These are phyloP conservation scores for Heliconius hewitsoni DNA, from an alignment of 1,140 invertebrate species.

Conservation along the genomic window DNA sequence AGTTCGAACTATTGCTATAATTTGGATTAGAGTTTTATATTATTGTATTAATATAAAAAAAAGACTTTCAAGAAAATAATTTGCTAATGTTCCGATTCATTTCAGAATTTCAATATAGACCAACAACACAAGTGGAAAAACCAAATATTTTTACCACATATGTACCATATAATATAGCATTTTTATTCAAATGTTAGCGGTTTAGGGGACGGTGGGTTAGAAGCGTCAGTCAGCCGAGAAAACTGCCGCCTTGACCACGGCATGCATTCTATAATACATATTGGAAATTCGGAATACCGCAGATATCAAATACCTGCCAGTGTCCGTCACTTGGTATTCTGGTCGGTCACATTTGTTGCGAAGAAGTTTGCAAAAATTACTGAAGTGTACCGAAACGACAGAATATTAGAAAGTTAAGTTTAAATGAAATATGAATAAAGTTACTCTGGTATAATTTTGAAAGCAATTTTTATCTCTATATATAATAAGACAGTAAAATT, in stretches of 20 bases:
- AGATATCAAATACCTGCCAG: background rate
- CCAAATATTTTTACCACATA: too few species aligned
- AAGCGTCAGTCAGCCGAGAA: slow-evolving; percentile 23
- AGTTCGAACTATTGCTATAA: too few species aligned
- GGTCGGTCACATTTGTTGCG: background rate
- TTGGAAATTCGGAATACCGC: slow-evolving; percentile 7
- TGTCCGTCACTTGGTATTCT: background rate
- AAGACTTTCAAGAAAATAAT: too few species aligned
- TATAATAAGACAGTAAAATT: too few species aligned
- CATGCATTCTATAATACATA: slow-evolving; percentile 3
- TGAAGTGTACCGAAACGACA: slow-evolving; percentile 1
- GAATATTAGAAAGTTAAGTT: slow-evolving; percentile 9
- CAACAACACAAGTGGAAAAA: too few species aligned
- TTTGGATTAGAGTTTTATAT: too few species aligned
- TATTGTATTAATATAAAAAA: too few species aligned
- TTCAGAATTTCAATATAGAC: too few species aligned
- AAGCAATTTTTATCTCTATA: background rate
- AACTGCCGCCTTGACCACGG: slow-evolving; percentile 19
- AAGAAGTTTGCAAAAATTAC: background rate
- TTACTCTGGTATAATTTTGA: background rate
- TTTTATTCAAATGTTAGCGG: background rate
- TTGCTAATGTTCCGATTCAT: too few species aligned
- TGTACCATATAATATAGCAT: background rate
- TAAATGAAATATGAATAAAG: slow-evolving; percentile 1
- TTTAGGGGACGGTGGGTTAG: background rate